Percentiles rank a stretch among this genome's conserved stretches.
These are phyloP conservation scores for Indicator indicator DNA, from an alignment of 2,113 vertebrate species.

Conservation along the genomic window DNA sequence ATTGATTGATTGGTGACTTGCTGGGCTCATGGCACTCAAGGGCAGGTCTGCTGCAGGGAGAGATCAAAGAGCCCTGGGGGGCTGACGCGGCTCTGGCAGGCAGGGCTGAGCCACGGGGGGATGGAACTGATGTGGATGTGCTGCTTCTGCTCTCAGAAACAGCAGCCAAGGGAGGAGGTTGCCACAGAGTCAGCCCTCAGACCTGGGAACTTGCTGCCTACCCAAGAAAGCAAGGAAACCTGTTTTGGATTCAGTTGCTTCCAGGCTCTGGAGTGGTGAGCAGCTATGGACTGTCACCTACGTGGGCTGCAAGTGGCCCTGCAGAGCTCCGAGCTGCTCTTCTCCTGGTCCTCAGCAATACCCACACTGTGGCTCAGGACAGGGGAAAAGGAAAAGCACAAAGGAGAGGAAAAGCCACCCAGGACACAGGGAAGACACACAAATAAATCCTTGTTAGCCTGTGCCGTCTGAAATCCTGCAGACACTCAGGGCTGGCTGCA, in stretches of 20 bases:
- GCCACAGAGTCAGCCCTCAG: not conserved
- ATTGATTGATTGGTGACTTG: not conserved
- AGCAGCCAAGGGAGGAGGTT: not conserved
- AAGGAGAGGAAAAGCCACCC: not conserved
- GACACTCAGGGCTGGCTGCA: not conserved
- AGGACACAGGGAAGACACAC: not conserved
- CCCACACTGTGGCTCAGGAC: not conserved
- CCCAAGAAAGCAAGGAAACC: not conserved
- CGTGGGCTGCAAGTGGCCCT: fast-evolving
- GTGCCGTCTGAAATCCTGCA: not conserved
- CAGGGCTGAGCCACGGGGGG: not conserved
- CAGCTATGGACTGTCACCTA: not conserved
- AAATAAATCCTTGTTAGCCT: not conserved
- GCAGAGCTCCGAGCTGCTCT: not conserved
- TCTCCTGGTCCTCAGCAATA: not conserved
- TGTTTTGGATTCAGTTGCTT: not conserved
- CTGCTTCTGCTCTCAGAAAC: not conserved
- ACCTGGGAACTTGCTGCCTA: fast-evolving
- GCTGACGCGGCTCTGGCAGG: fast-evolving
- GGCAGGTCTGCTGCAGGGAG: not conserved
- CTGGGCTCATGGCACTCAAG: not conserved
- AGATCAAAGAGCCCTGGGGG: not conserved
- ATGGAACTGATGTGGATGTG: not conserved
- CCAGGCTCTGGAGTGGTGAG: not conserved
- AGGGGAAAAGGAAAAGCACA: not conserved